These are phyloP conservation scores for Pocota personata DNA, from an alignment of 2,888 invertebrate species.

Conservation along the genomic window DNA sequence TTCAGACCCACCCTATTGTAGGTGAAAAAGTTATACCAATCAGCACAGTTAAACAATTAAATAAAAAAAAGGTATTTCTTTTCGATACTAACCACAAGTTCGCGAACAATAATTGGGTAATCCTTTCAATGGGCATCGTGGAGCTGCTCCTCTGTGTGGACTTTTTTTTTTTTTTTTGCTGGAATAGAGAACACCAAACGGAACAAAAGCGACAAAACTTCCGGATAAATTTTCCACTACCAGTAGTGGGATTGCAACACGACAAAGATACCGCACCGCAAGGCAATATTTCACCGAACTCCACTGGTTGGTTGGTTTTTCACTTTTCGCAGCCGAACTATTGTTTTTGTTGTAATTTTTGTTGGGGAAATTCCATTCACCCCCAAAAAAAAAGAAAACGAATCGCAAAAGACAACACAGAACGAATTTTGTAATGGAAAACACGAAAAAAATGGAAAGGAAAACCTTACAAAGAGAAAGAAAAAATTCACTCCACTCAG, in stretches of 20 bases:
- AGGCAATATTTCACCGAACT: neutral
- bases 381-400: slow-evolving; percentile 14
- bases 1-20: neutral
- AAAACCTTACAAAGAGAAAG: neutral
- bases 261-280: neutral
- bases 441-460: slow-evolving; percentile 1
- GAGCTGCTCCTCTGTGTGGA: neutral
- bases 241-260: neutral
- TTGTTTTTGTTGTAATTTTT: slow-evolving; percentile 8
- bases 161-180: neutral
- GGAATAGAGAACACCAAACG: neutral
- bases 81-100: slow-evolving; percentile 52
- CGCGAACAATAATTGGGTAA: slow-evolving; percentile 3
- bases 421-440: neutral
- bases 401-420: slow-evolving; percentile 18
- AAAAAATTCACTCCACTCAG: slow-evolving; percentile 34
- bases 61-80: neutral
- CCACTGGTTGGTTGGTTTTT: slow-evolving; percentile 11
- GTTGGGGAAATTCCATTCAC: slow-evolving; percentile 47
- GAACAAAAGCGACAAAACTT: slow-evolving; percentile 18
- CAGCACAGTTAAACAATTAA: neutral
- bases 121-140: slow-evolving; percentile 28
- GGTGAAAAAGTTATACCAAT: slow-evolving; percentile 56
- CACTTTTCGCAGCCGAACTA: slow-evolving; percentile 4
- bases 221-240: slow-evolving; percentile 7